Percentiles rank a stretch among this genome's conserved stretches.
These are phyloP conservation scores for Crocuta crocuta DNA, from an alignment of 2,113 vertebrate genomes.

Conservation along the genomic window DNA sequence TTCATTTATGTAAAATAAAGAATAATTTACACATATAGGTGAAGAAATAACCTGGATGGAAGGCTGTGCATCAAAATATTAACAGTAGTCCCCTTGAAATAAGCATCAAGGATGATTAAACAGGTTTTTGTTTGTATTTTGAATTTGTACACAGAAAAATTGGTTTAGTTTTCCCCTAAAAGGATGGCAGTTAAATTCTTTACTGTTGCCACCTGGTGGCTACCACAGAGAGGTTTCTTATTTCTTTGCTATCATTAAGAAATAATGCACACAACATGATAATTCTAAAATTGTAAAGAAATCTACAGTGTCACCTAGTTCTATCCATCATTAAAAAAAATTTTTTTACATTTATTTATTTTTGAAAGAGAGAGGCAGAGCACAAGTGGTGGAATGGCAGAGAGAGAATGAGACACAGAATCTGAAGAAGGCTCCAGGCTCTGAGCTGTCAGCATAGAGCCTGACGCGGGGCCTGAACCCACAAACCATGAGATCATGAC, in stretches of 20 bases:
- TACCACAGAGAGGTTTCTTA: not conserved
- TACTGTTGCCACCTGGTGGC: constrained; percentile 35
- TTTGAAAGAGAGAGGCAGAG: too few relatives aligned
- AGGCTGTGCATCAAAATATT: not conserved
- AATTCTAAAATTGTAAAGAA: not conserved
- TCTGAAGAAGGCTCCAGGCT: too few relatives aligned
- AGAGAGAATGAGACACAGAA: too few relatives aligned
- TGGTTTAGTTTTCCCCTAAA: not conserved
- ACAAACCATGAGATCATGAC: too few relatives aligned
- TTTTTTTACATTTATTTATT: too few relatives aligned
- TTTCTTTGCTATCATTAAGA: not conserved
- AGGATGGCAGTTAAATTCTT: not conserved
- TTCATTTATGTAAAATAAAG: not conserved
- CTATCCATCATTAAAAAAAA: not conserved
- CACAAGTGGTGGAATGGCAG: too few relatives aligned
- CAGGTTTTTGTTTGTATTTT: not conserved
- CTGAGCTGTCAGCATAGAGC: too few relatives aligned
- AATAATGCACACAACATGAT: not conserved
- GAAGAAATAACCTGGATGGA: not conserved
- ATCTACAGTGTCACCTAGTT: not conserved
- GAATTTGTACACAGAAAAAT: not conserved
- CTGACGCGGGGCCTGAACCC: too few relatives aligned
- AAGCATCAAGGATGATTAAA: not conserved
- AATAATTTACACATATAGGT: not conserved
- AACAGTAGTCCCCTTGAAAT: not conserved